phyloP scores from a whole-genome alignment of 30 jellyfish, hydroid and myxozoan genomes.

The Aurelia sp. region DNA sequence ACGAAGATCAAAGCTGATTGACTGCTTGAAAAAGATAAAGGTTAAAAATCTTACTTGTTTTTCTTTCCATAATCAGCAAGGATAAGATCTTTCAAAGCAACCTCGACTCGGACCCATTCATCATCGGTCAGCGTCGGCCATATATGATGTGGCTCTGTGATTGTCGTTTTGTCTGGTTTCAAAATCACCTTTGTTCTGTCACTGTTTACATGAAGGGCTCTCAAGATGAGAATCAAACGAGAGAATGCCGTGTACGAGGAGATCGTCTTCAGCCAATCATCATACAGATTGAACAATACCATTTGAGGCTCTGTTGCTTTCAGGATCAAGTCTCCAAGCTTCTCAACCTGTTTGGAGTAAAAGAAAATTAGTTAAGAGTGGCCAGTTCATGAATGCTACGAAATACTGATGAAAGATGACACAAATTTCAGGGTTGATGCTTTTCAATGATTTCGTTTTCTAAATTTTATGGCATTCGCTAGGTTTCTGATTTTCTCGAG shows the following conservation, averaged over 20 bases:
- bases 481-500: no score
- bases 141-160: constrained; percentile 99
- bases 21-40: no score
- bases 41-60: constrained; percentile 78
- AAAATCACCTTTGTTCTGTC: constrained; percentile 98
- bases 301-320: constrained; percentile 99
- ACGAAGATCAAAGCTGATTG: no score
- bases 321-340: constrained; percentile 98
- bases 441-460: no score
- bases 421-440: no score
- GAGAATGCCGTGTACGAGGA: constrained; percentile 99
- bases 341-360: constrained; percentile 83
- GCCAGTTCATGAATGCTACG: background rate
- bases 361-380: background rate
- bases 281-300: constrained; percentile 98
- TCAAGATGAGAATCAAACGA: constrained; percentile 89
- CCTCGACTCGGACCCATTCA: constrained; percentile 99
- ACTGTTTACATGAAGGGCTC: constrained; percentile 99
- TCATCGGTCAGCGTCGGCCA: constrained; percentile 99
- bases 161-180: constrained; percentile 99
- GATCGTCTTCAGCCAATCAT: constrained; percentile 99
- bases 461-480: no score
- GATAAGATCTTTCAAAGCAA: constrained; percentile 96
- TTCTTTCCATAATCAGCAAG: constrained; percentile 99
- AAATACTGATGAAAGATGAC: background rate